These are phyloP conservation scores for Thryonomys swinderianus DNA, from an alignment of 2,113 vertebrate genomes.

Conservation along the genomic window DNA sequence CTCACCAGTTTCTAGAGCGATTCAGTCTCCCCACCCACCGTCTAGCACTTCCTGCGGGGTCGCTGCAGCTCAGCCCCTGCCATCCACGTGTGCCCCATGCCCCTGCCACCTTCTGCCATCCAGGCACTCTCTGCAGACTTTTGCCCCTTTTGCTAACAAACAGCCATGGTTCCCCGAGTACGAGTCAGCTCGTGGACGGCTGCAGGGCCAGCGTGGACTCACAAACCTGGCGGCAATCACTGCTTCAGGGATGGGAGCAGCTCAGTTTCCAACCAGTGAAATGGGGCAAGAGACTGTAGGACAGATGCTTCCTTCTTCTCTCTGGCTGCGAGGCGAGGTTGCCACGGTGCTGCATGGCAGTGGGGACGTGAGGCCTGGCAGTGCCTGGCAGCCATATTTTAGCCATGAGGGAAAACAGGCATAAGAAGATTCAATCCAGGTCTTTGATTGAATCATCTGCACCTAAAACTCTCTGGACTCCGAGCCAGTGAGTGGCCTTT, in stretches of 20 bases:
- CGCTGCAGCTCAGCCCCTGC: fast-evolving
- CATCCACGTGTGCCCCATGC: fast-evolving
- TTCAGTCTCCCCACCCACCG: conserved; percentile 12
- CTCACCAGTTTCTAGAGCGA: conserved; percentile 44
- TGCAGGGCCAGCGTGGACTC: background rate
- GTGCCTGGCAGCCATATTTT: background rate
- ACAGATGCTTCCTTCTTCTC: background rate
- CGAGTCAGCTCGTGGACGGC: no score
- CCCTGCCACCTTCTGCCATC: background rate
- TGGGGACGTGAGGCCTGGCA: background rate
- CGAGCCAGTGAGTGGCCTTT: background rate
- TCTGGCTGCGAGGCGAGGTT: background rate
- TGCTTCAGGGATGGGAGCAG: background rate
- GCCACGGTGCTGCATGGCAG: background rate
- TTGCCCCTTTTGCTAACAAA: background rate
- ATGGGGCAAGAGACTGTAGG: background rate
- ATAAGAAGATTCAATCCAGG: background rate
- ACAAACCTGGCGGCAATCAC: background rate
- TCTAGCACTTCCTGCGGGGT: background rate
- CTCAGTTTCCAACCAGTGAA: background rate
- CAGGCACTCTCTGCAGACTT: background rate
- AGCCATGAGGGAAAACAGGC: background rate
- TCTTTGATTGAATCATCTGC: background rate
- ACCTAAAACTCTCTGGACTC: background rate
- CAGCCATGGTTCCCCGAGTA: fast-evolving